A percentile compares a stretch with the other conserved stretches of the same genome.
Conservation (phyloP, 1,140 invertebrate genomes). For the roundworm (Caenorhabditis elegans) region WBcel235 BX284605.5:209001-209500, state of each 20-base stretch:
- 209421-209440: constrained; percentile 43
- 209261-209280: constrained; percentile 44
- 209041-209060: too few species aligned
- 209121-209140: constrained; percentile 29
- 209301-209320: background rate
- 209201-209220: constrained; percentile 41
- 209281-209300: constrained; percentile 29
- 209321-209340: too few species aligned
- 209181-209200: constrained; percentile 36
- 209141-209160: constrained; percentile 35
- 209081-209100: too few species aligned
- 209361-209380: constrained; percentile 30
- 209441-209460: constrained; percentile 45
- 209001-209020: too few species aligned
- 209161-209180: background rate
- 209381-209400: constrained; percentile 40
- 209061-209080: too few species aligned
- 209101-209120: too few species aligned
- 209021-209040: too few species aligned
- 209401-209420: constrained; percentile 32
- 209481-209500: constrained; percentile 31
- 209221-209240: constrained; percentile 31
- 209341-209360: too few species aligned
- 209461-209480: constrained; percentile 45
- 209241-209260: constrained; percentile 26